Evolutionary conservation across 2,888 invertebrate species (phyloP), one percentile per base, ranked within the genome.

Genomic region (Eupeodes latifasciatus): DNA sequence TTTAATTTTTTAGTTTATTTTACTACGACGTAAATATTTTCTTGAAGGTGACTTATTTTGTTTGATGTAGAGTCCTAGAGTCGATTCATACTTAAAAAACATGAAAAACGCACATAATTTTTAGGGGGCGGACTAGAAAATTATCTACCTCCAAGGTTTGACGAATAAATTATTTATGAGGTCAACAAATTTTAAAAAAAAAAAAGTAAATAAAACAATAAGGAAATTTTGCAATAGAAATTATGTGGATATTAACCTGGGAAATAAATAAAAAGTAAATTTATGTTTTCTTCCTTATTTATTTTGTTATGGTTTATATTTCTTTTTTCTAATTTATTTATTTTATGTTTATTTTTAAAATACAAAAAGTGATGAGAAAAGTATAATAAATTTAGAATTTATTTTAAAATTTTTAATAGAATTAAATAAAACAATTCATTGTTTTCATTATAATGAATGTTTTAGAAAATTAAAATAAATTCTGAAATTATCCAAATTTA

Each of bases 181-280:
- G 44, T 19, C 64, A 64, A 19, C 1, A 44, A 40, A 44, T 12
- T 64, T 16, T 40, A 0, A 64, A 64, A 44, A 40, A 44, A 40
- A 19, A 64, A 44, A 5, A 64, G 44, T 64, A 19, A 44, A 64
- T 16, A 40, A 27, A 64, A 44, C 12, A 64, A 64, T 64, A 19
- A 44, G 64, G 40, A 64, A 61, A 61, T 64, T 64, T 5, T 9
- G 27, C 12, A 16, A 44, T 27, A 27, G 27, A 19, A 40, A n/a
- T 19, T 16, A 27, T 16, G 14, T 11, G 36, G 16, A 16, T 40
- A 16, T 16, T n/a, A 62, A 57, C 57, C 57, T 57, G 19, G 12
- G 5, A 12, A 5, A 57, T 57, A 57, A 10, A 44, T 44, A 62
- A 62, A 5, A 64, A 44, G 44, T 5, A 44, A 16, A 44, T 11